Evolutionary conservation across 1,140 invertebrate species (phyloP), one percentile per base, ranked within the genome.

Genomic region (Calliopsis andreniformis): DNA sequence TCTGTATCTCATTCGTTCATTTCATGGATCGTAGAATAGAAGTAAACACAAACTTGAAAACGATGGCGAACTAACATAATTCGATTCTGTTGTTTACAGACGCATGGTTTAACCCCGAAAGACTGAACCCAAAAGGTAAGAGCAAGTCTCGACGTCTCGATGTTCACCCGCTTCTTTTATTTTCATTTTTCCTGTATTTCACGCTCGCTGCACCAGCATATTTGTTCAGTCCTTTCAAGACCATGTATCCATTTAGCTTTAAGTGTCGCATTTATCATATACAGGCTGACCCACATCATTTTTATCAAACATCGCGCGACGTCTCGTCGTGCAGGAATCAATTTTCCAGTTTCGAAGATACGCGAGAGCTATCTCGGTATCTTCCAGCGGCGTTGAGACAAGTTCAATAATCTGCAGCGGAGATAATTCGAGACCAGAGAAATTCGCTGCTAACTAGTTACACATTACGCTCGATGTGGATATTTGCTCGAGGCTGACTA

Each of bases 21-120:
- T 23, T 18, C 20, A 72, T 23, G 30, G 51, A 45, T 67, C 23
- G 39, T 75, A 75, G 42, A 56, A 51, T 75, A 75, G 61, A 47
- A 63, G 51, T 67, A 32, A 28, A 35, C 18, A 32, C 12, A 5
- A 16, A 28, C 5, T 10, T 18, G 0, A 20, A n/a, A 2, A 35
- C 0, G 0, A 56, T 35, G 16, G 18, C n/a, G 67, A 76, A 87
- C 76, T 89, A 86, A 89, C 79, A 51, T 79, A 58, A 47, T 80
- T 47, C 79, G 80, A 85, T 91, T 89, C 39, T 89, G 92, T 94
- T 94, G 92, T 94, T 96, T 96, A 87, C 96, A 97, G 96, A 96
- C 94, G 95, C 96, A 93, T 97, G 96, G 96, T 97, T 97, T 94
- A 96, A 97, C 90, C 96, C 96, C 86, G 95, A 96, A 92, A 95